A percentile compares a stretch with the other conserved stretches of the same genome.
Conservation (phyloP, 2,797 vertebrate genomes). For the Calcarius lapponicus region DNA sequence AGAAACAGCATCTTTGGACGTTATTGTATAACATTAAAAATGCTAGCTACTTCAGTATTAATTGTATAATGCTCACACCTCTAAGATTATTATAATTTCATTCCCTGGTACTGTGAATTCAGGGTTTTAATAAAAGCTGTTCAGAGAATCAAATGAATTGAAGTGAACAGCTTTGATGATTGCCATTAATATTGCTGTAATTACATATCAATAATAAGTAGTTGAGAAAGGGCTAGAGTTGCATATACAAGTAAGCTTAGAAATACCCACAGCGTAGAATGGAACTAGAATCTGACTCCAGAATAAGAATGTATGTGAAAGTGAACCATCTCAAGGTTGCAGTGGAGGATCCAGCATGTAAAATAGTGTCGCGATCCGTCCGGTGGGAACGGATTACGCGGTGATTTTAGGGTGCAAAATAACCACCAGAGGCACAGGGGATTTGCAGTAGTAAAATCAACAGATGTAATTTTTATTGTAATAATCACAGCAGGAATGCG, state of each 20-base stretch:
- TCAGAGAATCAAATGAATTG: not conserved
- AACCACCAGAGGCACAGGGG: too few relatives aligned
- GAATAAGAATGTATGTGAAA: not conserved
- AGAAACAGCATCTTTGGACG: not conserved
- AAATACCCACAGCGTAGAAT: not conserved
- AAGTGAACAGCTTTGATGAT: not conserved
- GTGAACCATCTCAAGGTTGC: not conserved
- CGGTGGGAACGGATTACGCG: too few relatives aligned
- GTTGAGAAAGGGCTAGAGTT: not conserved
- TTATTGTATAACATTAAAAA: not conserved
- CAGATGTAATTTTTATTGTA: too few relatives aligned
- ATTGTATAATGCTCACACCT: not conserved
- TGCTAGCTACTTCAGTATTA: not conserved
- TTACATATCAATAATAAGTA: not conserved
- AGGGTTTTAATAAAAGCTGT: not conserved
- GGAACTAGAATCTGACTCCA: not conserved
- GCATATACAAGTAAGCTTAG: not conserved
- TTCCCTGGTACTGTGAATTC: not conserved
- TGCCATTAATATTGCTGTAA: not conserved
- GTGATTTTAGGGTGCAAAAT: too few relatives aligned
- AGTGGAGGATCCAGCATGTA: not conserved
- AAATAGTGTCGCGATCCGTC: too few relatives aligned
- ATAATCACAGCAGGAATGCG: too few relatives aligned
- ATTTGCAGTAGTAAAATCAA: too few relatives aligned
- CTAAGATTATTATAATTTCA: not conserved